Percentiles rank a stretch among this genome's conserved stretches.
Evolutionary conservation across 2,888 invertebrate genomes (phyloP).

Genomic region (Orthonevra nobilis): DNA sequence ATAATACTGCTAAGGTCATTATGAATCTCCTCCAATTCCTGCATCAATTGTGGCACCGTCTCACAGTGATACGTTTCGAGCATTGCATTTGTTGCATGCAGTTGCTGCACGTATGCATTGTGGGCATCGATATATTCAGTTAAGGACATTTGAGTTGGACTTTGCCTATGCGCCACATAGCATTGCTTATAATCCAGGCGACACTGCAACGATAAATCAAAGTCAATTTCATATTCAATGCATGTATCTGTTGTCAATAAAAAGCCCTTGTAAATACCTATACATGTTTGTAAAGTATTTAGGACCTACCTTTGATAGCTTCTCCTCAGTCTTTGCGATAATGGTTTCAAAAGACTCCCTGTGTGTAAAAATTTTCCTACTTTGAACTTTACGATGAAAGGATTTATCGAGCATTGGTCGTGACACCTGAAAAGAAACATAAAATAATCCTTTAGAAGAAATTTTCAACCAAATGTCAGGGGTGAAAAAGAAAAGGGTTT

Average conservation of each 20-base stretch:
- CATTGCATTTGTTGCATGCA: constrained; percentile 96
- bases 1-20: constrained; percentile 93
- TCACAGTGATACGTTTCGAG: constrained; percentile 92
- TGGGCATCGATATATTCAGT: constrained; percentile 94
- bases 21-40: constrained; percentile 96
- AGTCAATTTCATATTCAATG: constrained; percentile 11
- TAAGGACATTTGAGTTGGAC: constrained; percentile 85
- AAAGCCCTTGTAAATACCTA: background rate
- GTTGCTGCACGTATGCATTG: constrained; percentile 95
- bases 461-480: constrained; percentile 1
- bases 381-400: constrained; percentile 94
- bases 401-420: constrained; percentile 92
- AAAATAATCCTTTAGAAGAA: constrained; percentile 23
- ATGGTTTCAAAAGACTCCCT: constrained; percentile 94
- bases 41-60: constrained; percentile 91
- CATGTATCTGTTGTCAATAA: background rate
- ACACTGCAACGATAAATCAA: constrained; percentile 83
- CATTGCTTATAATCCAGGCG: constrained; percentile 93
- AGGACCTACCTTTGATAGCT: constrained; percentile 85
- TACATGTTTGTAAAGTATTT: background rate
- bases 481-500: background rate
- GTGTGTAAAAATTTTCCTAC: constrained; percentile 93
- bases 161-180: constrained; percentile 89
- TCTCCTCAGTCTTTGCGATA: constrained; percentile 91
- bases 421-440: constrained; percentile 83